Evolutionary conservation across 2,888 invertebrate genomes (phyloP).

Genomic region (Megalurothrips usitatus): DNA sequence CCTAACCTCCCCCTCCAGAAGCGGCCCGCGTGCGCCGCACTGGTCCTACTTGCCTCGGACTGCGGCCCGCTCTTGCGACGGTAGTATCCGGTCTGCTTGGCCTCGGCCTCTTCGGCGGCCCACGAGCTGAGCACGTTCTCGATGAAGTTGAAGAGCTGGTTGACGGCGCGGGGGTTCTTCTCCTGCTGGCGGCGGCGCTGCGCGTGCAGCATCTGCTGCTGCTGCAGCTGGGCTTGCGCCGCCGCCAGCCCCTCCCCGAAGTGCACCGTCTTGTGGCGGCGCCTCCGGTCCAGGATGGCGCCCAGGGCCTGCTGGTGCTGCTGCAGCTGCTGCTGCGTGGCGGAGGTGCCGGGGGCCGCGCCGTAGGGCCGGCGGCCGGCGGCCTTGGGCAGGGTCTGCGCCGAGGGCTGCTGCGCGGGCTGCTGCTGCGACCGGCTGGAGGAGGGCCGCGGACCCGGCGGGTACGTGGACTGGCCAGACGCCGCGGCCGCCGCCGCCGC

Average conservation of each 20-base stretch:
- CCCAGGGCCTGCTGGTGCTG: constrained; percentile 32
- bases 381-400: constrained; percentile 16
- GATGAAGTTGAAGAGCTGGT: constrained; percentile 75
- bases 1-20: no score
- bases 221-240: constrained; percentile 26
- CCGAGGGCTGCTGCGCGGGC: constrained; percentile 21
- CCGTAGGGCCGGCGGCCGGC: constrained; percentile 23
- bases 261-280: constrained; percentile 72
- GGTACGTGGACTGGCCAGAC: neutral
- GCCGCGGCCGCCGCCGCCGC: neutral
- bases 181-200: constrained; percentile 50
- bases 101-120: constrained; percentile 63
- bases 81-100: constrained; percentile 29
- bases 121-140: constrained; percentile 74
- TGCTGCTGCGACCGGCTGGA: constrained; percentile 27
- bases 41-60: neutral
- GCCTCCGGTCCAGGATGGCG: constrained; percentile 59
- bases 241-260: constrained; percentile 68
- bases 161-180: constrained; percentile 53
- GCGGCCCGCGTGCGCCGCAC: no score
- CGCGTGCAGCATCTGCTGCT: constrained; percentile 28
- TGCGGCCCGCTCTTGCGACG: neutral
- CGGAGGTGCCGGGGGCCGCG: constrained; percentile 12
- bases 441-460: neutral
- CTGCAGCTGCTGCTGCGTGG: constrained; percentile 29